Base-by-base conservation (phyloP, 2,888 invertebrate species). In the Galeopsomyia nigrocyanea region DNA sequence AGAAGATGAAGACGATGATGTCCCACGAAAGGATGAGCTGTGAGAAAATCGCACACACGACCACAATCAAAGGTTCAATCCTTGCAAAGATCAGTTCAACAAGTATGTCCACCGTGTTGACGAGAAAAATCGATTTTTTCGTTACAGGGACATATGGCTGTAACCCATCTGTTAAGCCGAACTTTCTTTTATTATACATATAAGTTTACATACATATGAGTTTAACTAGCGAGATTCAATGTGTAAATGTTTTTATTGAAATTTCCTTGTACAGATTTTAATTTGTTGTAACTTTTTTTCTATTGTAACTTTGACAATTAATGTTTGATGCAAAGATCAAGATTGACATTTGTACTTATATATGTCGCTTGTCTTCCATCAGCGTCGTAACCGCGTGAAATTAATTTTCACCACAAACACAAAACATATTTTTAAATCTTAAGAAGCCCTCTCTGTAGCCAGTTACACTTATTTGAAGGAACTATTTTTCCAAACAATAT, bases 21-120 rank as follows among this genome's bases (percentile, higher is more conserved):
- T 89, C 80, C 91, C 92, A 79, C 88, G 91, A 82, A 93, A 92
- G 84, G 94, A 94, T 86, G 94, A 94, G 88, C 90, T 94, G 89
- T 94, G 94, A 92, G 75, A 73, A 60, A 56, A 60, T 64, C 19
- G 50, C 68, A 75, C 77, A 75, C 72, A 67, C 74, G 73, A 73
- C 63, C 47, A 79, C 76, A 77, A 78, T 78, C 69, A 77, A 74
- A 62, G 73, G 77, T 68, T 73, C 73, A 79, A 79, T 74, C 73
- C 75, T 76, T 78, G 60, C 76, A 74, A 71, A 74, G 68, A 67
- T 71, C 66, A 71, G 9, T 73, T 66, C 53, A 66, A 21, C 71
- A 66, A 63, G 62, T 64, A 50, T 68, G 63, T 60, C 66, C 71
- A 75, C 66, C 55, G 13, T 66, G 71, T 76, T 62, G 67, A 58